phyloP scores from a whole-genome alignment of 2,797 vertebrate genomes.

The Falco berigora region DNA sequence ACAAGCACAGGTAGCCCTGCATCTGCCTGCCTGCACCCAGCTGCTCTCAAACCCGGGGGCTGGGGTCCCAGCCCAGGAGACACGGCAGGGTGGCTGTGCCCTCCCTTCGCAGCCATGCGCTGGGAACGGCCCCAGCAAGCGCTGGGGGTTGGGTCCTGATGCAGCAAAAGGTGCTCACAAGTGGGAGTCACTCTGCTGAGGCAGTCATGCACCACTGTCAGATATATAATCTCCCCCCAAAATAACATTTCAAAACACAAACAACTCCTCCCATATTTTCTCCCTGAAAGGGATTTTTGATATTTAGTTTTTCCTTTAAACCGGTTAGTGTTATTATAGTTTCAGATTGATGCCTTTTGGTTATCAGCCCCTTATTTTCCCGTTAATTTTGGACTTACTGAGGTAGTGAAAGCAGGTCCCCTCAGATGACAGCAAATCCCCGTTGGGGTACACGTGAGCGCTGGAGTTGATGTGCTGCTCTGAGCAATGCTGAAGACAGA shows the following conservation, averaged over 20 bases:
- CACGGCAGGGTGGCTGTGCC: neutral
- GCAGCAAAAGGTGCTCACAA: neutral
- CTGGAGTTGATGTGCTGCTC: neutral
- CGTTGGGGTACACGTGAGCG: accelerated
- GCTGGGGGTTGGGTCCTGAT: accelerated
- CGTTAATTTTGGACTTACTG: neutral
- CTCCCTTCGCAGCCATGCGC: accelerated
- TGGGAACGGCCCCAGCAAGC: neutral
- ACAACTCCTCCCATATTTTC: accelerated
- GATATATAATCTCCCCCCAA: neutral
- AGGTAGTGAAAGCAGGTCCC: neutral
- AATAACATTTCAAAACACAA: neutral
- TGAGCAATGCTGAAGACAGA: neutral
- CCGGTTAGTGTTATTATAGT: neutral
- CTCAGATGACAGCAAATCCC: neutral
- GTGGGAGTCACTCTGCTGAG: neutral
- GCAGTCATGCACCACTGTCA: neutral
- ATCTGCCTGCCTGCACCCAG: neutral
- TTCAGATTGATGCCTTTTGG: neutral
- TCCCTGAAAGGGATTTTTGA: neutral
- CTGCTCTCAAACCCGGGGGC: neutral
- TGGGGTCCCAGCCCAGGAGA: neutral
- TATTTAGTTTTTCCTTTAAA: neutral
- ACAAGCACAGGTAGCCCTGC: neutral
- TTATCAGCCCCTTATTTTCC: neutral